Evolutionary conservation across 2,888 invertebrate genomes (phyloP).

Genomic region (Mythimna vitellina): DNA sequence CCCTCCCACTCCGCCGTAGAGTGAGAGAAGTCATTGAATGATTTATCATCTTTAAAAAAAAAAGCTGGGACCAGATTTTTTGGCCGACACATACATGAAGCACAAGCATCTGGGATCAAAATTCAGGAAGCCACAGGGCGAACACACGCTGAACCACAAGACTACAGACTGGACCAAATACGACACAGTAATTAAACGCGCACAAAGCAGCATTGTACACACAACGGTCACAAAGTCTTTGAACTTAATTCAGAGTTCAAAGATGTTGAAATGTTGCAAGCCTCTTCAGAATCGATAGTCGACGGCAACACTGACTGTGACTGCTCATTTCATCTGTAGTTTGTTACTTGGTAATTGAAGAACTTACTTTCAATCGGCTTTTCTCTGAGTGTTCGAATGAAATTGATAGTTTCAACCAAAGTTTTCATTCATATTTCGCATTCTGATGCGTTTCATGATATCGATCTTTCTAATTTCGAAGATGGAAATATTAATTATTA

Average conservation of each 20-base stretch:
- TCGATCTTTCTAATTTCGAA: not conserved
- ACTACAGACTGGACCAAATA: not conserved
- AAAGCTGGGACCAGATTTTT: no score
- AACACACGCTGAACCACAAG: not conserved
- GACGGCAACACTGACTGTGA: not conserved
- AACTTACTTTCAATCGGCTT: slow-evolving; percentile 9
- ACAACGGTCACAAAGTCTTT: slow-evolving; percentile 34
- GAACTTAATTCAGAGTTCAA: slow-evolving; percentile 40
- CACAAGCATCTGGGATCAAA: not conserved
- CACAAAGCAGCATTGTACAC: slow-evolving; percentile 27
- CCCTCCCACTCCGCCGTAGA: no score
- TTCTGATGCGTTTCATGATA: not conserved
- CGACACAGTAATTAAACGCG: slow-evolving; percentile 36
- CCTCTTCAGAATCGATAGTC: slow-evolving; percentile 31
- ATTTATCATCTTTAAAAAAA: no score
- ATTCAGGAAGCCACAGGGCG: not conserved
- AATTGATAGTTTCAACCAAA: no score
- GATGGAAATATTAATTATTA: not conserved
- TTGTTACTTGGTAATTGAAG: slow-evolving; percentile 28
- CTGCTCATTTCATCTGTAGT: not conserved
- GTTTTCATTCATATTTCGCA: no score
- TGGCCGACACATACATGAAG: no score
- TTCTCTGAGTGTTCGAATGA: not conserved
- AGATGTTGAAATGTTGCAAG: slow-evolving; percentile 34
- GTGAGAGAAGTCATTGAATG: no score